phyloP scores from a whole-genome alignment of 2,797 vertebrate species.

The Sphenopsis melanotis region DNA sequence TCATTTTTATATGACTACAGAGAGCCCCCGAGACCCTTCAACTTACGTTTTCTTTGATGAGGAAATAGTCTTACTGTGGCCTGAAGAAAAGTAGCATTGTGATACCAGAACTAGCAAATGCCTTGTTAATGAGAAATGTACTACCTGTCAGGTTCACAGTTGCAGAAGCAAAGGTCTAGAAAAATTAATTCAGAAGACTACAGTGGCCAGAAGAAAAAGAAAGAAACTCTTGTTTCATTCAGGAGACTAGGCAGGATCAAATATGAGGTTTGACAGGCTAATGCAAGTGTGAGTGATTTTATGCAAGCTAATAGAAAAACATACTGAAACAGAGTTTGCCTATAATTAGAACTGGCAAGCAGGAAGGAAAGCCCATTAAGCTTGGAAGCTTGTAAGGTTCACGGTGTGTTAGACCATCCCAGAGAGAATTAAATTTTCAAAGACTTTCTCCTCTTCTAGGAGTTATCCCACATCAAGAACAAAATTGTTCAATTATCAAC shows the following conservation, averaged over 20 bases:
- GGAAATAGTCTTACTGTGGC: background rate
- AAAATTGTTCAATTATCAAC: background rate
- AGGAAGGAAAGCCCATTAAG: slow-evolving; percentile 32
- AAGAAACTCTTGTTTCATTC: background rate
- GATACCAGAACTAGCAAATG: background rate
- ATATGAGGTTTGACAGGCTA: slow-evolving; percentile 21
- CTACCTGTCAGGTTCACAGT: background rate
- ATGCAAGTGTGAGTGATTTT: slow-evolving; percentile 40
- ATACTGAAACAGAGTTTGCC: background rate
- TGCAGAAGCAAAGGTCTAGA: background rate
- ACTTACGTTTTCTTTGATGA: background rate
- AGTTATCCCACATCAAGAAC: background rate
- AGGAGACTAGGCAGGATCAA: background rate
- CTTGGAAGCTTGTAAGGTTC: background rate
- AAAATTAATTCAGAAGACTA: slow-evolving; percentile 3
- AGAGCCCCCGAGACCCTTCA: background rate
- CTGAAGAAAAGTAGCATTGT: background rate
- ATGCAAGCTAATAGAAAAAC: slow-evolving; percentile 36
- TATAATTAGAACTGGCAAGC: slow-evolving; percentile 47
- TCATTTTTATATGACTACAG: background rate
- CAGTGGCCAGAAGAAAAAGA: background rate
- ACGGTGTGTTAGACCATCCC: background rate
- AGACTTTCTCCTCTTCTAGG: background rate
- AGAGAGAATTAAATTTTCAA: slow-evolving; percentile 27
- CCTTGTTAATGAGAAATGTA: background rate